phyloP scores from a whole-genome alignment of 2,888 invertebrate species.

The Anthophora plumipes region DNA sequence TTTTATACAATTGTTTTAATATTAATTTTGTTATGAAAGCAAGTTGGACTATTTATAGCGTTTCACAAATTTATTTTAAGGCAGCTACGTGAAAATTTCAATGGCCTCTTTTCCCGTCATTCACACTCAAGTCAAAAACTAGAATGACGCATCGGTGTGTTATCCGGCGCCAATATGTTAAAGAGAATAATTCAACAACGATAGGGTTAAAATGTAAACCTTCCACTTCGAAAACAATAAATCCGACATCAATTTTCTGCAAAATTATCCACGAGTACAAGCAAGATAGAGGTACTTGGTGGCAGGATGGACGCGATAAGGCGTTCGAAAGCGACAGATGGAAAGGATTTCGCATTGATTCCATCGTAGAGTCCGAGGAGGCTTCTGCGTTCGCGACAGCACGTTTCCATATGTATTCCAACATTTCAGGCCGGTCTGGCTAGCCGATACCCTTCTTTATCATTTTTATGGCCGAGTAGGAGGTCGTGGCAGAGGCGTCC shows the following conservation, averaged over 20 bases:
- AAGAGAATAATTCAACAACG: no score
- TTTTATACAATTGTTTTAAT: no score
- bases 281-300: conserved; percentile 25
- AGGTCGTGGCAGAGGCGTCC: conserved; percentile 79
- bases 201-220: no score
- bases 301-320: conserved; percentile 19
- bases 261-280: background rate
- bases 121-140: no score
- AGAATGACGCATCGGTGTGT: no score
- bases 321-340: conserved; percentile 34
- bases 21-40: no score
- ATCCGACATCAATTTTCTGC: background rate
- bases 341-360: conserved; percentile 57
- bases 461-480: conserved; percentile 82
- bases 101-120: no score
- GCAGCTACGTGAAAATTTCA: no score
- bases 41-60: no score
- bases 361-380: conserved; percentile 7
- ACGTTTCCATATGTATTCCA: conserved; percentile 78
- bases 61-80: no score
- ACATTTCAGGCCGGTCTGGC: conserved; percentile 75
- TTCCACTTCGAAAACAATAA: no score
- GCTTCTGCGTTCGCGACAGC: conserved; percentile 46
- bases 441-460: conserved; percentile 81
- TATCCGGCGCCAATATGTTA: no score